Percentiles rank a stretch among this genome's conserved stretches.
phyloP scores from a whole-genome alignment of 2,113 vertebrate species.

The Alligator mississippiensis region DNA sequence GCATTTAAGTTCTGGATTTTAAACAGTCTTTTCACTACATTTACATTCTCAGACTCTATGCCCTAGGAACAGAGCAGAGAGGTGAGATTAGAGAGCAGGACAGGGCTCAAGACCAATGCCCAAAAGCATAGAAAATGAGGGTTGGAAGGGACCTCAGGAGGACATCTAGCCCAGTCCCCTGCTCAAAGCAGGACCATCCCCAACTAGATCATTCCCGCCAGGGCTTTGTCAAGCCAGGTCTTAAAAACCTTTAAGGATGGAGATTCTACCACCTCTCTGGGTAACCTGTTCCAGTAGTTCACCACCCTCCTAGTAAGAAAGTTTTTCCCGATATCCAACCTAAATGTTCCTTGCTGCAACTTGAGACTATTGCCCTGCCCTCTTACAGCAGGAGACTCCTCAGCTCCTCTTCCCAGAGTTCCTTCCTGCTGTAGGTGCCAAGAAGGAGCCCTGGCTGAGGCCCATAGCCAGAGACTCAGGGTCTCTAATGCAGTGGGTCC shows the following conservation, averaged over 20 bases:
- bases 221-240: too few relatives aligned
- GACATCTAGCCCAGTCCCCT: not conserved
- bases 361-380: too few relatives aligned
- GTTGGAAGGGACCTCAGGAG: too few relatives aligned
- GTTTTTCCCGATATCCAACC: too few relatives aligned
- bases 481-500: too few relatives aligned
- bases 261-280: too few relatives aligned
- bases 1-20: conserved; percentile 98
- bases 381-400: too few relatives aligned
- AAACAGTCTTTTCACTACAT: conserved; percentile 97
- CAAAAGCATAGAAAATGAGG: too few relatives aligned
- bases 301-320: too few relatives aligned
- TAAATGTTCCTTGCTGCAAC: too few relatives aligned
- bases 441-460: not conserved
- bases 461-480: not conserved
- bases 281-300: too few relatives aligned
- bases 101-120: not conserved
- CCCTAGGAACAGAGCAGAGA: conserved; percentile 76
- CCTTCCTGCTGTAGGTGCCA: not conserved
- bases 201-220: not conserved
- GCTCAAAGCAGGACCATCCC: not conserved
- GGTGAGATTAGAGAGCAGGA: not conserved
- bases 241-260: too few relatives aligned
- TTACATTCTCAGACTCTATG: conserved; percentile 94
- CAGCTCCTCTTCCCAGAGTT: not conserved